Base-by-base conservation (phyloP, 2,113 vertebrate genomes). In the Cyanoderma ruficeps region DNA sequence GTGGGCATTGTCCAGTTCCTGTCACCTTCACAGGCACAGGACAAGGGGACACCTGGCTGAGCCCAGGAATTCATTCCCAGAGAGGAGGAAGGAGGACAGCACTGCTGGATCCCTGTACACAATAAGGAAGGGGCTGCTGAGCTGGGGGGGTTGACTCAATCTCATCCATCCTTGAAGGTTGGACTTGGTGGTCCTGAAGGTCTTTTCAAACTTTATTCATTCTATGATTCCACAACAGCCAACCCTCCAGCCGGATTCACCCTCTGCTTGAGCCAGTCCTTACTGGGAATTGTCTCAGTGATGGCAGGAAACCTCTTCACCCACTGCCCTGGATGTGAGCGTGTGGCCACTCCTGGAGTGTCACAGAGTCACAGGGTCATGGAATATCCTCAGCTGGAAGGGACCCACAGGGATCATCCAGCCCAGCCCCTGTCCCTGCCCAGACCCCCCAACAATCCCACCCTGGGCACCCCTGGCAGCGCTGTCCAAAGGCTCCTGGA, bases 321-420 rank as follows among this genome's bases (percentile, higher is more conserved):
- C 31, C 22, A 5, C 7, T 46, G 8, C 21, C 50, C 55, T 39
- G n/a, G 10, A 44, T 5, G 22, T 15, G 46, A 21, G 37, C 37
- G 37, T 37, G 37, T 37, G 37, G 37, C 37, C 55, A 49, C 22
- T n/a, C 23, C 8, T 37, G 44, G 41, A 60, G 52, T 22, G 13
- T 22, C 49, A 37, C 1, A 2, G 44, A 59, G 16, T 33, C 33
- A 61, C 22, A 18, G 68, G 21, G 8, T 6, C 4, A 0, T 33
- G 69, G 59, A 65, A 41, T 41, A 0, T 41, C 35, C 60, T 13
- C 6, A 19, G 0, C 0, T 3, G 30, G 41, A 8, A 15, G 23
- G 11, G 5, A 5, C 15, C 7, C 28, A 0, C 13, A 13, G 7
- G n/a, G 57, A 72, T 7, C 25, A 52, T 1, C 3, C 10, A 82